Base-by-base conservation (phyloP, 2,113 vertebrate genomes). In the Dipodomys merriami region DNA sequence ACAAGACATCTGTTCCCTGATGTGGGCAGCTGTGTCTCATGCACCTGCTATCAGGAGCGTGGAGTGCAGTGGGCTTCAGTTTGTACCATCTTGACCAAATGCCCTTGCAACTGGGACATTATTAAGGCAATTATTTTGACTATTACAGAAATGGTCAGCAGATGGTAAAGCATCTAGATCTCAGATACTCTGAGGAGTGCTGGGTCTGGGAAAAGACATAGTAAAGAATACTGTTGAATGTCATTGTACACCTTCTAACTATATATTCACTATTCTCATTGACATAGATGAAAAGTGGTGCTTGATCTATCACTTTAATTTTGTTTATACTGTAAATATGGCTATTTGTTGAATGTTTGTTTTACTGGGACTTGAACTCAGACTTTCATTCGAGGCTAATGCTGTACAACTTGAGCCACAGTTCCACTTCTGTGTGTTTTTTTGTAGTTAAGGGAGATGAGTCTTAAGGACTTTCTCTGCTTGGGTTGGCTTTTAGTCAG, bases 11-110 rank as follows among this genome's bases (percentile, higher is more conserved):
- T 13, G 44, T 86, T 81, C 35, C n/a, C 77, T 30, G 20, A 27
- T 57, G 53, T 57, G 53, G 33, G 11, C 4, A 2, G 7, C n/a
- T 83, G 2, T 46, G 9, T 83, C 44, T 25, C 2, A 87, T 49
- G 16, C 27, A 82, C 22, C 4, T 5, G 7, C 27, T 12, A 3
- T 12, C 1, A 1, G 0, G 0, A 71, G 9, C 20, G 16, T n/a
- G 84, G 4, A 46, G 7, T 46, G 13, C 8, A 86, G 29, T n/a
- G 5, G 18, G 69, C 23, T 74, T 93, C 49, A 57, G n/a, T 16
- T 62, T 44, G 18, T 0, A 9, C 12, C 15, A 25, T 78, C 33
- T 60, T 74, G 44, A 69, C 4, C 25, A 77, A 64, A 27, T 53
- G 46, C 5, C 27, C 5, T 60, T 88, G 29, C 11, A 65, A 19